These are phyloP conservation scores for Aphrophora alni DNA, from an alignment of 2,888 invertebrate genomes.

Conservation along the genomic window DNA sequence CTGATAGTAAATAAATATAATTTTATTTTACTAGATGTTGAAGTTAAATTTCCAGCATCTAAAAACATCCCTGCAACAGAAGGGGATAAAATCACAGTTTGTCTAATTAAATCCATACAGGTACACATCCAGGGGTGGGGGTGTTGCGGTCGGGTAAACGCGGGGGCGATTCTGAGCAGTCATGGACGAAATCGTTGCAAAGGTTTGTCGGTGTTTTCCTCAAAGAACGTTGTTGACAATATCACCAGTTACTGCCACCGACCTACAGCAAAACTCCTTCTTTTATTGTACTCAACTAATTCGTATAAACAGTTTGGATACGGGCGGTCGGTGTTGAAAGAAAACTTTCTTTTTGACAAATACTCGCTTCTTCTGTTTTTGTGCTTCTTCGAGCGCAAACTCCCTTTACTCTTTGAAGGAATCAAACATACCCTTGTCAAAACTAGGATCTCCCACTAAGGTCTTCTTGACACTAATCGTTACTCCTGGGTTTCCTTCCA, in stretches of 20 bases:
- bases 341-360: conserved; percentile 35
- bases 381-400: conserved; percentile 20
- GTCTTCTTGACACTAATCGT: background rate
- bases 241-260: background rate
- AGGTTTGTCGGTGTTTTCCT: background rate
- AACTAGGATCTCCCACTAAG: conserved; percentile 3
- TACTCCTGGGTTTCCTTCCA: background rate
- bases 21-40: too few species aligned
- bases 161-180: too few species aligned
- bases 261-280: background rate
- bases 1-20: too few species aligned
- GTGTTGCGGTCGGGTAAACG: too few species aligned
- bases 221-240: background rate
- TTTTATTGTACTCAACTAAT: conserved; percentile 33
- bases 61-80: too few species aligned
- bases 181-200: too few species aligned
- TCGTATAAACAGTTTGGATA: conserved; percentile 43
- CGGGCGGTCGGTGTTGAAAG: conserved; percentile 33
- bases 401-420: conserved; percentile 15
- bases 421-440: background rate
- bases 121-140: too few species aligned
- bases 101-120: background rate
- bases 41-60: too few species aligned
- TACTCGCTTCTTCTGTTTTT: conserved; percentile 25
- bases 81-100: background rate